Base-by-base conservation (phyloP, 2,888 invertebrate genomes). In the Sarcophaga carnaria region DNA sequence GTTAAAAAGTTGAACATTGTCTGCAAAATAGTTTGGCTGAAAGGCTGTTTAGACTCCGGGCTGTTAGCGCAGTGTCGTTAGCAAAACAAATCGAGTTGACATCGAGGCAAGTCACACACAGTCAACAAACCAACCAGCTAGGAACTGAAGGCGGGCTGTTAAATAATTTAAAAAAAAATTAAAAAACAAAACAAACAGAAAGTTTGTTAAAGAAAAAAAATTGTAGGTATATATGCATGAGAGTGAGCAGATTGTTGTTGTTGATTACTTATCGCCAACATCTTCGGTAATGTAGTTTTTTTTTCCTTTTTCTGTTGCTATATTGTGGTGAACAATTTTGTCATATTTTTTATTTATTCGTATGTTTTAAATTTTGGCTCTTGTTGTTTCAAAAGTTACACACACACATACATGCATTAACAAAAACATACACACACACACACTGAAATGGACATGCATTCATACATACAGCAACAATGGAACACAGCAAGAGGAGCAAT, bases 261-360 rank as follows among this genome's bases (percentile, higher is more conserved):
- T 67, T 82, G 81, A 87, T 87, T 82, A 77, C 84, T 84, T 87
- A 84, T 82, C 76, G 76, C 63, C 81, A 71, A 81, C 81, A 75
- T 84, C 79, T 81, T 70, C 62, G 64, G 74, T 72, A 11, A 20
- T 59, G 71, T 20, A 22, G 62, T 14, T 45, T 12, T 77, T 59
- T 20, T 83, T 47, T 3, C 72, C 20, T 62, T 78, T 22, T 49
- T 49, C 22, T n/a, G 49, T 27, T 64, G 8, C n/a, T 71, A 20
- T 79, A 54, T 66, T 83, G 27, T 27, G 45, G 69, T 76, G 12
- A 14, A 45, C 80, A 37, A 71, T 60, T 79, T 80, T 72, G 60
- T 71, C 80, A 66, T 79, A 80, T 66, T 80, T 66, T 80, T 78
- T 78, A 54, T 60, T 17, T 27, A 17, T 76, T 45, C 2, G 22